Evolutionary conservation across 2,797 vertebrate genomes (phyloP).

Genomic region (Heterohyrax brucei): DNA sequence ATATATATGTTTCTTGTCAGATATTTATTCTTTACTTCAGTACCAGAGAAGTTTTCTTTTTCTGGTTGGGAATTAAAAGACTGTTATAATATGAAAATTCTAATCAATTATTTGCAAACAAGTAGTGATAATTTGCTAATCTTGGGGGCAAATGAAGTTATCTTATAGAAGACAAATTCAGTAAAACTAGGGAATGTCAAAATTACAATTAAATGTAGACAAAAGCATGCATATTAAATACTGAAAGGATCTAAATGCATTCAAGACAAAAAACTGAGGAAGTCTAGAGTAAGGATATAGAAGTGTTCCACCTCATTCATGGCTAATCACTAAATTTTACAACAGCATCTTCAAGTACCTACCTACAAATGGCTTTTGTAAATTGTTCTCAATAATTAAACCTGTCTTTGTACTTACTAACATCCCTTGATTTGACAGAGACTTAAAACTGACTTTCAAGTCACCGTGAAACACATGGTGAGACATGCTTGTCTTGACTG

Average conservation of each 20-base stretch:
- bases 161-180: constrained; percentile 5
- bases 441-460: neutral
- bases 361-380: neutral
- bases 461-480: constrained; percentile 10
- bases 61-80: neutral
- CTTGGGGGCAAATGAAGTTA: neutral
- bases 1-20: neutral
- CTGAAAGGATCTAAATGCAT: neutral
- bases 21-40: neutral
- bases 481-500: neutral
- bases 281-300: neutral
- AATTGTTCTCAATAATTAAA: constrained; percentile 21
- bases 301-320: neutral
- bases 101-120: neutral
- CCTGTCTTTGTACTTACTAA: neutral
- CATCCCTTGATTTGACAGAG: neutral
- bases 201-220: neutral
- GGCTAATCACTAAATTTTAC: neutral
- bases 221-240: neutral
- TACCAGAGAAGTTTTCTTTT: neutral
- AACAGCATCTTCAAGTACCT: neutral
- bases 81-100: neutral
- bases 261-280: neutral
- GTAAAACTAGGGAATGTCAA: neutral
- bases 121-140: neutral